Evolutionary conservation across 2,113 vertebrate genomes (phyloP).

Genomic region (Phylloscopus whistleri): DNA sequence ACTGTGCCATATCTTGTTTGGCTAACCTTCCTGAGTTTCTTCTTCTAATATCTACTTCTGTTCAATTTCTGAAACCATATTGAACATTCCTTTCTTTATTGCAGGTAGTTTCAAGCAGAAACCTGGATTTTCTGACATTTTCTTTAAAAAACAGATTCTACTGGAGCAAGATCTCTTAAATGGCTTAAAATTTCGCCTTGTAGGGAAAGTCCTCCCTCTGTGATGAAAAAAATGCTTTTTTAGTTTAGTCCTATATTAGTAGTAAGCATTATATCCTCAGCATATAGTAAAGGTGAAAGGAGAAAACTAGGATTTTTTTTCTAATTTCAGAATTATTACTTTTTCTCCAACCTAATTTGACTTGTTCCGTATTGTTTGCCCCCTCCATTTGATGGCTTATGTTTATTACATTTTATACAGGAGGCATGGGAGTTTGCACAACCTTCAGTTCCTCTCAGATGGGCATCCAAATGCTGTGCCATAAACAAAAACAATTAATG

Average conservation of each 20-base stretch:
- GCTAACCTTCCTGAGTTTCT: neutral
- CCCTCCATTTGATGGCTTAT: neutral
- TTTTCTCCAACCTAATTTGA: neutral
- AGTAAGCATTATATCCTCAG: neutral
- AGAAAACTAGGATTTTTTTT: fast-evolving
- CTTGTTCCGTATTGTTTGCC: neutral
- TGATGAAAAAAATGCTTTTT: neutral
- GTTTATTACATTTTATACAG: neutral
- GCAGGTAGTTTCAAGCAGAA: neutral
- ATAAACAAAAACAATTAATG: neutral
- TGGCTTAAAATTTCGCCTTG: neutral
- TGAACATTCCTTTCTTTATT: neutral
- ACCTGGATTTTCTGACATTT: neutral
- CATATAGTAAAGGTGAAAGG: neutral
- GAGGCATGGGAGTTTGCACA: neutral
- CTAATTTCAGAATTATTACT: neutral
- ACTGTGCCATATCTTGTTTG: neutral
- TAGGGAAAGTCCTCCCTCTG: neutral
- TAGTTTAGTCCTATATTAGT: neutral
- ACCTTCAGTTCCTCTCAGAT: neutral
- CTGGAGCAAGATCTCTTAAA: neutral
- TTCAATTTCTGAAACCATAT: neutral
- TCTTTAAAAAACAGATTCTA: neutral
- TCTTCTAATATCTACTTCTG: neutral
- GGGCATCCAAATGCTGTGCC: neutral